These are phyloP conservation scores for Platerodrilus igneus DNA, from an alignment of 2,888 invertebrate species.

Conservation along the genomic window DNA sequence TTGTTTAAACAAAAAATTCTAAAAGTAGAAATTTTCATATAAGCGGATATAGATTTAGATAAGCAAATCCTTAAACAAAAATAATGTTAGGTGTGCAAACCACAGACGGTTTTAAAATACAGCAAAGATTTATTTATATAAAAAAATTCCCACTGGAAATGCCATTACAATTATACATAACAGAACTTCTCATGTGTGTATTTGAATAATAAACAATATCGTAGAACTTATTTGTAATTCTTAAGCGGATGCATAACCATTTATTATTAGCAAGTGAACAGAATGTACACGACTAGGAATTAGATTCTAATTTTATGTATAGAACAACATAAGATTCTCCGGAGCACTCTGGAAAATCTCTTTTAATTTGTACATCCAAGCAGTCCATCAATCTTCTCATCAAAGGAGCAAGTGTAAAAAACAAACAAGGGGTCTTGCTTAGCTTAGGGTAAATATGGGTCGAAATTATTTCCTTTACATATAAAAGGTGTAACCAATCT, in stretches of 20 bases:
- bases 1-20: no score
- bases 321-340: conserved; percentile 20
- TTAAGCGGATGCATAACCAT: conserved; percentile 35
- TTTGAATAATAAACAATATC: conserved; percentile 39
- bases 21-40: no score
- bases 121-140: conserved; percentile 19
- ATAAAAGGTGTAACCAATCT: conserved; percentile 52
- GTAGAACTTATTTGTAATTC: conserved; percentile 39
- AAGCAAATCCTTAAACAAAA: no score
- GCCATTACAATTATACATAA: conserved; percentile 39
- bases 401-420: conserved; percentile 49
- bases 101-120: no score
- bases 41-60: no score
- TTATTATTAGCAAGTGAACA: conserved; percentile 33
- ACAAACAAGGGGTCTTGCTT: conserved; percentile 48
- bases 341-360: conserved; percentile 11
- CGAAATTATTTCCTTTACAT: conserved; percentile 49
- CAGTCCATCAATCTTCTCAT: conserved; percentile 40
- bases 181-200: conserved; percentile 34
- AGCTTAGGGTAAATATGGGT: conserved; percentile 43
- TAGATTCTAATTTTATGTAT: conserved; percentile 24
- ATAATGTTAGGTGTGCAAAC: no score
- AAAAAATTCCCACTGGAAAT: conserved; percentile 38
- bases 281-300: conserved; percentile 32
- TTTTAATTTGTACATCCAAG: conserved; percentile 20